Evolutionary conservation across 2,113 vertebrate genomes (phyloP), one percentile per base, ranked within the genome.

Genomic region (Phrynocephalus versicolor): DNA sequence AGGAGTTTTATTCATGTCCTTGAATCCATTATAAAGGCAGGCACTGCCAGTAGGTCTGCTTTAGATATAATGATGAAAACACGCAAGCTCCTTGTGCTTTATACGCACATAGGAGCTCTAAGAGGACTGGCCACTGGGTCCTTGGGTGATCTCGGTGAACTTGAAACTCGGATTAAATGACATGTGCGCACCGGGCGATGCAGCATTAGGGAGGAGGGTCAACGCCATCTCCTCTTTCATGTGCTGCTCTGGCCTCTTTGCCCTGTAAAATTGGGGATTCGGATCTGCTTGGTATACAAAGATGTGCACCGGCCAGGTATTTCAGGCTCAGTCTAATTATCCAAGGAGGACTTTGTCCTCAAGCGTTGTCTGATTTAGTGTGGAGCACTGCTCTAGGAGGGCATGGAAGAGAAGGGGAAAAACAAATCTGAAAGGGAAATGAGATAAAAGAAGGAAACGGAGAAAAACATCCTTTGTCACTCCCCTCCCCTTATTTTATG

Each of bases 1-100:
- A 95, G 89, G 94, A 91, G 93, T 91, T 96, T 94, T 96, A 96
- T 96, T 97, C 96, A 95, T 82, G 60, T 87, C 93, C 93, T 92
- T 94, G 95, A 95, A 95, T 95, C 94, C 88, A 94, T 96, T 95
- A 95, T 94, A 92, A 87, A 83, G 83, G 88, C 90, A 89, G 88
- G 87, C 90, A 86, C 82, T 83, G 89, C 91, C 88, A 88, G 89
- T 95, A 91, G 87, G 57, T 86, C 93, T 94, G 84, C 91, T 96
- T 89, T 93, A 90, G 94, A 81, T 90, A 81, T 95, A 94, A 97
- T 96, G 94, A 94, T 87, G 85, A 94, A 92, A 90, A 84, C 92
- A 45, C 84, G 87, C 89, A 91, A 91, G 85, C 88, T 94, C 93
- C 93, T 94, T 84, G 1, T n/a, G 60, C 39, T 87, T 41, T 89